Base-by-base conservation (phyloP, 2,797 vertebrate genomes). In the Atherinosoma microstoma region DNA sequence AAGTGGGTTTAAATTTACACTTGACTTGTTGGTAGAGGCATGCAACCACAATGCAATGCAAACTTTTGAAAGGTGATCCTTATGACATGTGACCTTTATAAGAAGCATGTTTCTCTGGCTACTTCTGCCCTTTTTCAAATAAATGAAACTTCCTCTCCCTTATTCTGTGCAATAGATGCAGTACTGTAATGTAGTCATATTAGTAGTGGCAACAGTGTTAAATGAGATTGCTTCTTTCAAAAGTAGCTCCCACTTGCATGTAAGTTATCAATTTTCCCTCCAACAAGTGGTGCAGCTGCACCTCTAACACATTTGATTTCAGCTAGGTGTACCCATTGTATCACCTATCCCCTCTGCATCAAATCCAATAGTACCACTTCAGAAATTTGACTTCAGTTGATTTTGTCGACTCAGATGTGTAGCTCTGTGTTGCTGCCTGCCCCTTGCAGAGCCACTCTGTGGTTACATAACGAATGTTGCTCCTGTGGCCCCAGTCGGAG, bases 381-480 rank as follows among this genome's bases (percentile, higher is more conserved):
- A 80, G 56, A 68, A 58, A 75, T 70, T 12, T 29, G 72, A 53
- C 74, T 38, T 78, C 69, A 80, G 64, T 74, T 77, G 79, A 84
- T 60, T 70, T 59, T 49, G 59, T 75, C 45, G 13, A 64, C 75
- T 77, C 63, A 24, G 56, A 69, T 57, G 47, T 11, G 36, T 70
- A 83, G 81, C 70, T 63, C 53, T 79, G 81, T 51, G 75, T 53
- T 58, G 67, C 74, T 62, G 78, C 80, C 65, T 67, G 81, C 40
- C 36, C 24, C 38, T 78, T 3, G 6, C 57, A 64, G 63, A 78
- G 62, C 45, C 80, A 53, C 70, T 83, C 71, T 3, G 24, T 22
- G n/a, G 73, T 91, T 89, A 87, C 61, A 27, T 84, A 91, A 89
- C 15, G 38, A 62, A 56, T 76, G 70, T 60, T 84, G 76, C 84